Base-by-base conservation (phyloP, 2,888 invertebrate genomes). In the Himalopsyche tibetana region DNA sequence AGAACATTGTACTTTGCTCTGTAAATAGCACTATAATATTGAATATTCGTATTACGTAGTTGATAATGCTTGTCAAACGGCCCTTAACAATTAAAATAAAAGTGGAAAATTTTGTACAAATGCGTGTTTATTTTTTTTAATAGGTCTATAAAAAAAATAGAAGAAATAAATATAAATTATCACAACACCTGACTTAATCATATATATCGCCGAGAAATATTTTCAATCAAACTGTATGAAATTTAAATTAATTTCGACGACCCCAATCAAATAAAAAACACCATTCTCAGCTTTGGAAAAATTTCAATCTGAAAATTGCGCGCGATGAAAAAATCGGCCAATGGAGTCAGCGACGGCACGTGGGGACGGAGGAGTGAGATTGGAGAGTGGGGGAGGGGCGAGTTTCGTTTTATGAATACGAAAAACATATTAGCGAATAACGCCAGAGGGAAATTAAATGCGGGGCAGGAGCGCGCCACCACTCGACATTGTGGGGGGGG, bases 361-460 rank as follows among this genome's bases (percentile, higher is more conserved):
- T 4, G 19, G 51, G 3, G 42, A 15, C 11, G 28, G 28, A 2
- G 28, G 28, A 28, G 28, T 28, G 5, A 19, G 82, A 51, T 12
- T 8, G 11, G 81, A 42, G 38, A 15, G 15, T 42, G 51, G 19
- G 42, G 1, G 28, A 28, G 82, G 55, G 51, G 42, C 12, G 45
- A 81, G 38, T 45, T 42, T 83, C 55, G 82, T 80, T 82, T 86
- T 86, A 80, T 85, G 86, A 86, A 85, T 86, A 84, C 86, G 89
- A 89, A 89, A 90, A 91, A 91, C 91, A 91, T 91, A 91, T 91
- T 90, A 91, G 90, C 90, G 91, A 90, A 90, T 90, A 91, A 91
- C 91, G 90, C 91, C 91, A 90, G 91, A 90, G 91, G 91, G 91
- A 91, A 91, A 91, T 91, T 91, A 91, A 91, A 91, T 85, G 85